Percentiles rank a stretch among this genome's conserved stretches.
These are phyloP conservation scores for Toxotes chatareus DNA, from an alignment of 2,113 vertebrate species.

Conservation along the genomic window DNA sequence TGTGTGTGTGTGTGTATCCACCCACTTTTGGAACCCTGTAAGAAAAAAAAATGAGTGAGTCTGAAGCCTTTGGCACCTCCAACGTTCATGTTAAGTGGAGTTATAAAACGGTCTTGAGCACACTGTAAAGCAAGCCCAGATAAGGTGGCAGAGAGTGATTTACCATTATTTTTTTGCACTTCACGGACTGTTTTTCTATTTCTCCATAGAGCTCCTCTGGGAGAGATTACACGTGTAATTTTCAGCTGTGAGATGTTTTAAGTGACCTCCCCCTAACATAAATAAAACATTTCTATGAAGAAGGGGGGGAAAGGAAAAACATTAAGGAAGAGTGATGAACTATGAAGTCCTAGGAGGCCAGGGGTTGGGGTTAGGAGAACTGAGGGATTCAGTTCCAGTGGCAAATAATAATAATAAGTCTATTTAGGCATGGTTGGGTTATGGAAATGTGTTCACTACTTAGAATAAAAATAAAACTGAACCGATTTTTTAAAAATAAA, in stretches of 20 bases:
- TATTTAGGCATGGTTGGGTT: constrained; percentile 19
- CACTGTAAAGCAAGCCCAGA: constrained; percentile 74
- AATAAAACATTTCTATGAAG: constrained; percentile 79
- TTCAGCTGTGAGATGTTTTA: constrained; percentile 86
- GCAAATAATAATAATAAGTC: constrained; percentile 41
- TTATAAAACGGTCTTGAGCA: constrained; percentile 76
- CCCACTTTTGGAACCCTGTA: not conserved
- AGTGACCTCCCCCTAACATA: constrained; percentile 78
- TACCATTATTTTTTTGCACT: constrained; percentile 83
- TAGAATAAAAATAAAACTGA: not conserved
- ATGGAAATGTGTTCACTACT: not conserved
- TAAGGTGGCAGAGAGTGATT: constrained; percentile 83
- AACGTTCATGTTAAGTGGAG: constrained; percentile 73
- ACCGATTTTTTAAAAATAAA: not conserved
- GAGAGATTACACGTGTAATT: constrained; percentile 85
- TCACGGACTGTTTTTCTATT: constrained; percentile 83
- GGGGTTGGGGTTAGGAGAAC: constrained; percentile 31
- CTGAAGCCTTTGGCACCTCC: constrained; percentile 58
- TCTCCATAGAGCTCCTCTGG: constrained; percentile 77
- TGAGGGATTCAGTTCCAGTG: constrained; percentile 48
- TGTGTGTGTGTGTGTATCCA: not conserved
- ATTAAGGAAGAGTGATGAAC: constrained; percentile 74
- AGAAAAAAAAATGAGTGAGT: constrained; percentile 7
- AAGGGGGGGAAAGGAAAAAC: constrained; percentile 44
- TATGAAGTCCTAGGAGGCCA: constrained; percentile 63